phyloP scores from a whole-genome alignment of 2,888 invertebrate genomes.

The Hirudinaria manillensis region DNA sequence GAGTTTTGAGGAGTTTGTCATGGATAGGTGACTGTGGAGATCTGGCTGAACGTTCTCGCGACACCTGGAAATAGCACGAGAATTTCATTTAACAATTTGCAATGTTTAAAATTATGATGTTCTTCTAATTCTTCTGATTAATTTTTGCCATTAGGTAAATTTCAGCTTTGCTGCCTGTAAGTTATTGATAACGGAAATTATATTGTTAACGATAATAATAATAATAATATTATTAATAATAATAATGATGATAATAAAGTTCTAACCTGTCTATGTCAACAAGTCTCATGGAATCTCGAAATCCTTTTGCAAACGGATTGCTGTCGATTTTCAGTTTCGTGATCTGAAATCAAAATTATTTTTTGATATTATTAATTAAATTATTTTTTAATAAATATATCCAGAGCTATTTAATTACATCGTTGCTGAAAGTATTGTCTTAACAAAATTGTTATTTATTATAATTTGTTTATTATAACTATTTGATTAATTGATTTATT shows the following conservation, averaged over 20 bases:
- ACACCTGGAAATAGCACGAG: not conserved
- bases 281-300: slow-evolving; percentile 23
- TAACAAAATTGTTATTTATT: too few relatives aligned
- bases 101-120: not conserved
- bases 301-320: slow-evolving; percentile 31
- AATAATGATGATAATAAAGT: not conserved
- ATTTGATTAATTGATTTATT: too few relatives aligned
- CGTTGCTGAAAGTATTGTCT: not conserved
- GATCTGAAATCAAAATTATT: slow-evolving; percentile 20
- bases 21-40: not conserved
- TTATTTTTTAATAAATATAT: too few relatives aligned
- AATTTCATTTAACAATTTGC: too few relatives aligned
- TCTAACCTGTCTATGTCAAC: slow-evolving; percentile 25
- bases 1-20: not conserved
- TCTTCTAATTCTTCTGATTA: not conserved
- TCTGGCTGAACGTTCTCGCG: slow-evolving; percentile 10
- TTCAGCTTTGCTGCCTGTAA: not conserved
- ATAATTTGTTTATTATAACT: too few relatives aligned
- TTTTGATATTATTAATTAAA: not conserved
- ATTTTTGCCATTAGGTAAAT: not conserved
- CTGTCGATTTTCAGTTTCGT: slow-evolving; percentile 31
- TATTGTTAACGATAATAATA: not conserved
- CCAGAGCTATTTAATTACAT: not conserved
- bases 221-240: not conserved
- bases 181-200: not conserved